A percentile compares a stretch with the other conserved stretches of the same genome.
Evolutionary conservation across 2,888 invertebrate genomes (phyloP).

Genomic region (Hemithea aestivaria): DNA sequence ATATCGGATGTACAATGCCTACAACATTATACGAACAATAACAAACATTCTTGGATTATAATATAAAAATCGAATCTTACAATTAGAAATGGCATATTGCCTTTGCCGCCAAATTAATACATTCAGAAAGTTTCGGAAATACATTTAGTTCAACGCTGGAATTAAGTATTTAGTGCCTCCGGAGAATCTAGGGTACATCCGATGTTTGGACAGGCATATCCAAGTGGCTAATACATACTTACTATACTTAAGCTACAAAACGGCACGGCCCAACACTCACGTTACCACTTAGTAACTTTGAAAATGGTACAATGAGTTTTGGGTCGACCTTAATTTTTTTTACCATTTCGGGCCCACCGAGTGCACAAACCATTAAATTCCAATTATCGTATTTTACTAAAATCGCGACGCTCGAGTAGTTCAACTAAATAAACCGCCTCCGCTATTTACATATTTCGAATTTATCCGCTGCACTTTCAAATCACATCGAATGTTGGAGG

Average conservation of each 20-base stretch:
- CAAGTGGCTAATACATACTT: constrained; percentile 11
- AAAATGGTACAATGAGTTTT: constrained; percentile 3
- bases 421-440: constrained; percentile 47
- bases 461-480: constrained; percentile 27
- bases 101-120: constrained; percentile 18
- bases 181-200: constrained; percentile 1
- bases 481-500: constrained; percentile 19
- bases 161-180: constrained; percentile 38
- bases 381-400: constrained; percentile 59
- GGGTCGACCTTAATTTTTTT: constrained; percentile 12
- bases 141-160: constrained; percentile 32
- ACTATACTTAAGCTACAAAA: constrained; percentile 49
- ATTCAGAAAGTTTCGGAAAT: constrained; percentile 42
- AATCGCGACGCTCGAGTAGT: constrained; percentile 45
- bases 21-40: constrained; percentile 57
- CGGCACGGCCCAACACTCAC: background rate
- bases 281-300: background rate
- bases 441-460: constrained; percentile 50
- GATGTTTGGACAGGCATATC: constrained; percentile 12
- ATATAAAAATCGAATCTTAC: constrained; percentile 58
- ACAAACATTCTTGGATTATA: constrained; percentile 57
- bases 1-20: constrained; percentile 45
- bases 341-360: constrained; percentile 48
- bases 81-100: constrained; percentile 46
- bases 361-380: constrained; percentile 41